phyloP scores from a whole-genome alignment of 2,113 vertebrate genomes.

The Neogobius melanostomus region DNA sequence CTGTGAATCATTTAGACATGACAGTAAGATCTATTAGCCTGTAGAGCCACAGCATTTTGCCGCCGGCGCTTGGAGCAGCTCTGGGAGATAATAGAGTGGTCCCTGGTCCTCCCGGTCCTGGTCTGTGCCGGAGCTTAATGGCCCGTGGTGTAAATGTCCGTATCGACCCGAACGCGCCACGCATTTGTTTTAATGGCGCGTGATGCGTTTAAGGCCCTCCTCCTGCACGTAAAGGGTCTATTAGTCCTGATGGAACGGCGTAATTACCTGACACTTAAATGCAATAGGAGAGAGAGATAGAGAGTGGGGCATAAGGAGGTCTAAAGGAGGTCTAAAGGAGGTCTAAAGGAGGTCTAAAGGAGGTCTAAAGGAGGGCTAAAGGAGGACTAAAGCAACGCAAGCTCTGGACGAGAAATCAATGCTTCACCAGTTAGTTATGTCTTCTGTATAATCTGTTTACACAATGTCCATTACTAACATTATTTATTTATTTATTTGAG shows the following conservation, averaged over 20 bases:
- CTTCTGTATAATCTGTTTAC: no score
- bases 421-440: no score
- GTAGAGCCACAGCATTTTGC: background rate
- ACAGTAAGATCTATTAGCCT: no score
- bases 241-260: conserved; percentile 4
- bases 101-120: background rate
- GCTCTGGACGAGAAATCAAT: no score
- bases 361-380: background rate
- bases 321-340: background rate
- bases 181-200: conserved; percentile 2
- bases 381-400: no score
- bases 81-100: background rate
- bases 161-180: background rate
- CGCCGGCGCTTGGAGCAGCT: background rate
- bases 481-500: no score
- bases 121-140: background rate
- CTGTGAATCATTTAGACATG: no score
- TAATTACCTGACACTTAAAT: conserved; percentile 3
- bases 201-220: conserved; percentile 2
- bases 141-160: background rate
- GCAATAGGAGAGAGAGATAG: background rate
- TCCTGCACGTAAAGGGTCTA: background rate
- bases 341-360: background rate
- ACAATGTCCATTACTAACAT: no score
- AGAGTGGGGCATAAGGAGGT: background rate